Conservation (phyloP, 1,140 invertebrate species). For the Heliconius hermathena region DNA sequence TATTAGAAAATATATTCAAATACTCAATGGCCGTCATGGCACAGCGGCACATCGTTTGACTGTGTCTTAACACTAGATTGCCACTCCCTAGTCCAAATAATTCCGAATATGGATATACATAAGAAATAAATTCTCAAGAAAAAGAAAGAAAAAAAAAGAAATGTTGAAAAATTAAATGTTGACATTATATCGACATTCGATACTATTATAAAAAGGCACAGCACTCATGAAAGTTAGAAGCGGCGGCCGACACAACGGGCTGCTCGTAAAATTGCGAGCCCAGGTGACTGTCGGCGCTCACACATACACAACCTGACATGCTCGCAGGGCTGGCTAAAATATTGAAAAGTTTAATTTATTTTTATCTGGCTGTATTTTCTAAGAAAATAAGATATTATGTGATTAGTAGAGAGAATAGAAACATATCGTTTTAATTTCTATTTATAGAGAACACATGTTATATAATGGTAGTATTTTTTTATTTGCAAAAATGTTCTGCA, state of each 20-base stretch:
- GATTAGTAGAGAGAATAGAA: too few species aligned
- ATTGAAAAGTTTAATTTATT: background rate
- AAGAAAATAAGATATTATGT: too few species aligned
- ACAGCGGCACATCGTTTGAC: too few species aligned
- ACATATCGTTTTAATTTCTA: too few species aligned
- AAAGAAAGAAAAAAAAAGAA: too few species aligned
- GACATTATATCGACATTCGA: constrained; percentile 52
- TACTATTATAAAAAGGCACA: constrained; percentile 37
- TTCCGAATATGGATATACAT: too few species aligned
- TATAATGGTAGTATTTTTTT: too few species aligned
- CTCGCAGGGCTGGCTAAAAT: constrained; percentile 40
- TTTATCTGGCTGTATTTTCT: background rate
- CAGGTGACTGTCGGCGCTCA: constrained; percentile 75
- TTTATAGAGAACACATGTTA: too few species aligned
- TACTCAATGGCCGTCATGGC: too few species aligned
- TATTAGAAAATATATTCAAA: background rate
- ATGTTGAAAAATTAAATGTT: background rate
- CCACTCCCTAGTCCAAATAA: too few species aligned
- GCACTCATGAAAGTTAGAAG: constrained; percentile 60
- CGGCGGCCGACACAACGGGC: constrained; percentile 61
- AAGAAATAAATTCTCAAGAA: background rate
- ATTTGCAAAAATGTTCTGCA: too few species aligned
- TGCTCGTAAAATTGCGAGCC: constrained; percentile 76
- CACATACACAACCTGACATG: constrained; percentile 49
- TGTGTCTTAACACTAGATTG: too few species aligned